Conservation (phyloP, 2,888 invertebrate species). For the Tuberolachnus salignus region DNA sequence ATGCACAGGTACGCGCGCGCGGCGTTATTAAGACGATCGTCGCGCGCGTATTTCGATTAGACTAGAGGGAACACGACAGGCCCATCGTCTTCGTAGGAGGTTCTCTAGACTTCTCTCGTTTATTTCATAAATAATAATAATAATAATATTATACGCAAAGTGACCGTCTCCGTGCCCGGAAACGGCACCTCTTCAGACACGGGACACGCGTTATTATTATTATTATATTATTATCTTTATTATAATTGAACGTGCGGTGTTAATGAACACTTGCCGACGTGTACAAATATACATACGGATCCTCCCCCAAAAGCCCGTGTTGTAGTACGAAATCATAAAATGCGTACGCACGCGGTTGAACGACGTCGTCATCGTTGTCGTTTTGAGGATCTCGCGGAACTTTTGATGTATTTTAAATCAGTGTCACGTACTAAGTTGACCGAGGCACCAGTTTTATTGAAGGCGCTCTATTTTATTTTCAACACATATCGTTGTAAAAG, state of each 20-base stretch:
- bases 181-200: not conserved
- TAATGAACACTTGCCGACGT: constrained; percentile 34
- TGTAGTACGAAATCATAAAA: too few species aligned
- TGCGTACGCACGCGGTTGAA: too few species aligned
- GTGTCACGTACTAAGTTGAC: too few species aligned
- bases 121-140: too few species aligned
- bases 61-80: constrained; percentile 17
- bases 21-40: not conserved
- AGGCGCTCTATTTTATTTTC: too few species aligned
- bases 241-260: constrained; percentile 1
- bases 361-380: too few species aligned
- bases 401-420: too few species aligned
- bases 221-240: constrained; percentile 2
- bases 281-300: too few species aligned
- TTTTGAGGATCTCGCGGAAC: too few species aligned
- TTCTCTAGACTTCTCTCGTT: not conserved
- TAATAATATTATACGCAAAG: not conserved
- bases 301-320: too few species aligned
- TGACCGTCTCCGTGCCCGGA: constrained; percentile 17
- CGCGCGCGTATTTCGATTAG: constrained; percentile 35
- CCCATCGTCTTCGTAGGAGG: constrained; percentile 13
- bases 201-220: not conserved
- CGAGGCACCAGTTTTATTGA: too few species aligned
- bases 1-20: not conserved
- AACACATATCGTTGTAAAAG: too few species aligned